Evolutionary conservation across 1,140 invertebrate genomes (phyloP), one percentile per base, ranked within the genome.

Genomic region (Drosophila grimshawi): DNA sequence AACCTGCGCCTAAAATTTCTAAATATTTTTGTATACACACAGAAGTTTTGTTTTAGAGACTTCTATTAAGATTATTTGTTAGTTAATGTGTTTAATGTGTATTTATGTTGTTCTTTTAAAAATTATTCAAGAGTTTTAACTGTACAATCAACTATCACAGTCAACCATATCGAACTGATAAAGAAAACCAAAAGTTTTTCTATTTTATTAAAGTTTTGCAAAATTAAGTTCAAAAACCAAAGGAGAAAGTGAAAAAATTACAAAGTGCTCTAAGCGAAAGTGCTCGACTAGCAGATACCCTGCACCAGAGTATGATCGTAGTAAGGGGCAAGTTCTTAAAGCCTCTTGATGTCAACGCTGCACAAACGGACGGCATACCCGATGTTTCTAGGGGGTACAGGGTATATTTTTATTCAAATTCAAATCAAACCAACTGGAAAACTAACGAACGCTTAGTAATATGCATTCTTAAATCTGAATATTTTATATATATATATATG

Each of bases 111-210:
- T 75, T 88, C 19, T 72, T 76, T 64, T 64, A 76, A 76, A 83
- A 81, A 66, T 70, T 76, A 78, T 75, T 65, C 75, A 90, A 90
- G 86, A 90, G 86, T 90, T 90, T 86, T 78, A 90, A 91, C 86
- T 90, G 90, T 91, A 91, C 90, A 91, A 90, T 91, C 86, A 90
- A 90, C 90, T 92, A 92, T 92, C 90, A 92, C 90, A 92, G 90
- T 92, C 90, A 90, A 90, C 86, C 90, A 91, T 82, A 86, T 88
- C 70, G 68, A 89, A 86, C 86, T 65, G 49, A 86, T 78, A 86
- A 60, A 70, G 49, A 74, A 88, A 73, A 55, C 5, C 46, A 45
- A 52, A 67, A 19, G 51, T 60, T 67, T 52, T 45, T 19, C 19
- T 19, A 19, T 19, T 19, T 19, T 39, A 39, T 3, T 8, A 7